A percentile compares a stretch with the other conserved stretches of the same genome.
Conservation (phyloP, 2,888 invertebrate species). For the Acanthosepion pharaonis region DNA sequence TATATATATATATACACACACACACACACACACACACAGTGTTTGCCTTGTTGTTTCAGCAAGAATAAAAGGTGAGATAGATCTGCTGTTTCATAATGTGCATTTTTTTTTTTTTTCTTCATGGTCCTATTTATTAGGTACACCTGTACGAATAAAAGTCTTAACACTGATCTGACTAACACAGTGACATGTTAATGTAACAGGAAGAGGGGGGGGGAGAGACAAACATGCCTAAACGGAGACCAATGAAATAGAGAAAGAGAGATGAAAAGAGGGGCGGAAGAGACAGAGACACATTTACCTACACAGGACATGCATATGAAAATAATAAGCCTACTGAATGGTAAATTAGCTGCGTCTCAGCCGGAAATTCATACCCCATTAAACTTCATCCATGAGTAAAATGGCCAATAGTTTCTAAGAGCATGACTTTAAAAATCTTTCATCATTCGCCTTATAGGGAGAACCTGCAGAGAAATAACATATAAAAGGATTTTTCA, state of each 20-base stretch:
- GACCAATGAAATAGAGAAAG: background rate
- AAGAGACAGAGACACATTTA: background rate
- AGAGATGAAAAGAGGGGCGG: background rate
- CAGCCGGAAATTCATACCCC: background rate
- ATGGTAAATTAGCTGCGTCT: background rate
- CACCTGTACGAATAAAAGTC: too few relatives aligned
- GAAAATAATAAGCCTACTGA: conserved; percentile 2
- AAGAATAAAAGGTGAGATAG: too few relatives aligned
- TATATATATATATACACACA: too few relatives aligned
- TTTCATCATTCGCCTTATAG: background rate
- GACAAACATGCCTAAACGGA: background rate
- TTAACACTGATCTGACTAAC: too few relatives aligned
- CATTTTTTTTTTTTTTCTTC: too few relatives aligned
- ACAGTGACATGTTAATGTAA: too few relatives aligned
- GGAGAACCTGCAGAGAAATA: background rate
- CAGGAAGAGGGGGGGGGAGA: background rate
- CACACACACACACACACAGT: too few relatives aligned
- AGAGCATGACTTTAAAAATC: background rate
- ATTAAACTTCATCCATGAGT: conserved; percentile 12
- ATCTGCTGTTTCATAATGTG: too few relatives aligned
- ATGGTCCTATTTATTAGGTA: too few relatives aligned
- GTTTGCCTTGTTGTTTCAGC: too few relatives aligned
- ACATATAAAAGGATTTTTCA: conserved; percentile 7
- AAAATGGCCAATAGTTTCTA: background rate
- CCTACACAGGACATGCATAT: background rate